phyloP scores from a whole-genome alignment of 37 sponge, comb jelly and placozoan genomes.

The Petrosia ficiformis region DNA sequence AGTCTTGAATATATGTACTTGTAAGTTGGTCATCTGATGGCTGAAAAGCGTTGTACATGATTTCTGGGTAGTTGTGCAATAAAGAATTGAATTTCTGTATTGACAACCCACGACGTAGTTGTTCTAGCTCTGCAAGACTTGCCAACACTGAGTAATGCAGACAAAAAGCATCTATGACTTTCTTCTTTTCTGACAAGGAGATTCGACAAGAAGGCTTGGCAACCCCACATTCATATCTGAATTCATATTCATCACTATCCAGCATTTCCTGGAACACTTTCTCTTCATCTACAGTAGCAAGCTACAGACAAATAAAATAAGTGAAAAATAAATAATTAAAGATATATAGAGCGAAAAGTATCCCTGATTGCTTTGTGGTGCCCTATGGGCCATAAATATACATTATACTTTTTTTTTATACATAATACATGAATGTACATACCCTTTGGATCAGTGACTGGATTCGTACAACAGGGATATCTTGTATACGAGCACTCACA shows the following conservation, averaged over 20 bases:
- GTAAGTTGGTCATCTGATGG: too few species aligned
- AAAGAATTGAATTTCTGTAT: conserved; percentile 10
- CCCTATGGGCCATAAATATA: too few species aligned
- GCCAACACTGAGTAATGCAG: too few species aligned
- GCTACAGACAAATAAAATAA: neutral
- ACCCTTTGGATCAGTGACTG: conserved; percentile 11
- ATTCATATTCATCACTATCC: too few species aligned
- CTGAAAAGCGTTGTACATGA: too few species aligned
- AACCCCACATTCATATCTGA: conserved; percentile 23
- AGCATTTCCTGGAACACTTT: conserved; percentile 1
- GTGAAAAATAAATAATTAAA: neutral
- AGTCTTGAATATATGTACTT: conserved; percentile 3
- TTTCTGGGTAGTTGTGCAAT: neutral
- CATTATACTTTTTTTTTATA: too few species aligned
- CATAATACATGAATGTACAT: too few species aligned
- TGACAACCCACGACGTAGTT: conserved; percentile 8
- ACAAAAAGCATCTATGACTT: too few species aligned
- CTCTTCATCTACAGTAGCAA: neutral
- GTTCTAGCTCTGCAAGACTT: too few species aligned
- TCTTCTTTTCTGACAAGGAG: conserved; percentile 2
- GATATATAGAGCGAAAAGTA: neutral
- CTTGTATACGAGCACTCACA: too few species aligned
- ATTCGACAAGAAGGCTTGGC: too few species aligned
- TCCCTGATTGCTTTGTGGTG: too few species aligned
- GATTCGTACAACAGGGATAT: conserved; percentile 4